These are phyloP conservation scores for Macquaria australasica DNA, from an alignment of 2,113 vertebrate species.

Conservation along the genomic window DNA sequence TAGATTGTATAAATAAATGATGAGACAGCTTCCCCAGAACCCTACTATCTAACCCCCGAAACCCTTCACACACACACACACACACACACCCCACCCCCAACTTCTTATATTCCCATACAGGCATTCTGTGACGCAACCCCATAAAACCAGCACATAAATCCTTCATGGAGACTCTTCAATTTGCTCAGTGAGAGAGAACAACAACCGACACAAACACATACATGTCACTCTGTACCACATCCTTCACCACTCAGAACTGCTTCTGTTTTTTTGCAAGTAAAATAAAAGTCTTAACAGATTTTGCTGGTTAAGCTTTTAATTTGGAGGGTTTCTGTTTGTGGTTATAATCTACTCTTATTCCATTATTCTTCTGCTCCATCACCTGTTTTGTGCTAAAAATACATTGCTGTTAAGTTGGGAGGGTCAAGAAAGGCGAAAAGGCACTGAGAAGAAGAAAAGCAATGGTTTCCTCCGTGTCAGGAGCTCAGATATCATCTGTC, in stretches of 20 bases:
- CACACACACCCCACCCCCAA: constrained; percentile 57
- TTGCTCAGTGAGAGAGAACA: constrained; percentile 22
- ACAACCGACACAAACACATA: neutral
- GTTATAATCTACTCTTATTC: neutral
- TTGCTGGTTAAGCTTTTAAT: neutral
- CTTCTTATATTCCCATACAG: constrained; percentile 69
- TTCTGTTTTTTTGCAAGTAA: neutral
- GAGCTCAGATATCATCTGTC: constrained; percentile 28
- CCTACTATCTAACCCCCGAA: constrained; percentile 62
- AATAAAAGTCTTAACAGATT: neutral
- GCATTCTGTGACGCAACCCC: constrained; percentile 55
- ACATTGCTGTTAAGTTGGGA: neutral
- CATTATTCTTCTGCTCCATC: neutral
- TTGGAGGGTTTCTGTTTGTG: neutral
- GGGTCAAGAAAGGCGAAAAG: neutral
- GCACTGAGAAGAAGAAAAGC: neutral
- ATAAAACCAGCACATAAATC: constrained; percentile 70
- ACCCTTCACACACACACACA: constrained; percentile 48
- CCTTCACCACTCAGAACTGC: neutral
- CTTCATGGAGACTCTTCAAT: constrained; percentile 48
- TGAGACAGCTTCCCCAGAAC: constrained; percentile 75
- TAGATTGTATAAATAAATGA: constrained; percentile 84
- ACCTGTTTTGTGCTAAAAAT: neutral
- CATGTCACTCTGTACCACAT: neutral
- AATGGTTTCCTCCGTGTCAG: constrained; percentile 4